A percentile compares a stretch with the other conserved stretches of the same genome.
Evolutionary conservation across 2,797 vertebrate genomes (phyloP).

Genomic region (Gymnoscopelus braueri): DNA sequence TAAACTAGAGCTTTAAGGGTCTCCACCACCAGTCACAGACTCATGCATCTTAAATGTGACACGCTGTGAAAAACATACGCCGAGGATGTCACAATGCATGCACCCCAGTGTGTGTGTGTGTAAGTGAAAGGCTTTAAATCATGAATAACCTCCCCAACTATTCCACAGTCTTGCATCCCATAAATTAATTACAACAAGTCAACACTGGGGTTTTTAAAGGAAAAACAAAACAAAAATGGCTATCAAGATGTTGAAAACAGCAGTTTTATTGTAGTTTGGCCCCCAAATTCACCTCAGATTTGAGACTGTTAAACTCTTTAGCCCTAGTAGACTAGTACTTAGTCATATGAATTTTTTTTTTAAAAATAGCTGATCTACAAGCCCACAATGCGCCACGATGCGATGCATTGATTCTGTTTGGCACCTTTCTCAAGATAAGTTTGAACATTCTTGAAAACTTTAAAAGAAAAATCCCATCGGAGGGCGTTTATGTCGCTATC

Average conservation of each 20-base stretch:
- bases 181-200: conserved; percentile 67
- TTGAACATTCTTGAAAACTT: conserved; percentile 4
- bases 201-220: conserved; percentile 36
- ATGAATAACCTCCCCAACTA: conserved; percentile 59
- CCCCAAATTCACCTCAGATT: too few relatives aligned
- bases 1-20: conserved; percentile 51
- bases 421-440: too few relatives aligned
- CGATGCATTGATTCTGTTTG: too few relatives aligned
- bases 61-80: conserved; percentile 65
- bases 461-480: conserved; percentile 32
- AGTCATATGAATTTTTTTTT: too few relatives aligned
- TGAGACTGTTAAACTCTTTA: too few relatives aligned
- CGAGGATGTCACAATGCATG: conserved; percentile 62
- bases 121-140: conserved; percentile 71
- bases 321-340: too few relatives aligned
- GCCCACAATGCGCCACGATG: too few relatives aligned
- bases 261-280: too few relatives aligned
- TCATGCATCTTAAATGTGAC: conserved; percentile 75
- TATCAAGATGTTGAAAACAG: too few relatives aligned
- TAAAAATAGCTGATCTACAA: too few relatives aligned
- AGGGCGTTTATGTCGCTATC: conserved; percentile 50
- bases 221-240: neutral
- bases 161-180: conserved; percentile 45
- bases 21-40: conserved; percentile 37
- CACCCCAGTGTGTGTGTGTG: conserved; percentile 32